Evolutionary conservation across 2,113 vertebrate species (phyloP), one percentile per base, ranked within the genome.

Genomic region (Elephas maximus): DNA sequence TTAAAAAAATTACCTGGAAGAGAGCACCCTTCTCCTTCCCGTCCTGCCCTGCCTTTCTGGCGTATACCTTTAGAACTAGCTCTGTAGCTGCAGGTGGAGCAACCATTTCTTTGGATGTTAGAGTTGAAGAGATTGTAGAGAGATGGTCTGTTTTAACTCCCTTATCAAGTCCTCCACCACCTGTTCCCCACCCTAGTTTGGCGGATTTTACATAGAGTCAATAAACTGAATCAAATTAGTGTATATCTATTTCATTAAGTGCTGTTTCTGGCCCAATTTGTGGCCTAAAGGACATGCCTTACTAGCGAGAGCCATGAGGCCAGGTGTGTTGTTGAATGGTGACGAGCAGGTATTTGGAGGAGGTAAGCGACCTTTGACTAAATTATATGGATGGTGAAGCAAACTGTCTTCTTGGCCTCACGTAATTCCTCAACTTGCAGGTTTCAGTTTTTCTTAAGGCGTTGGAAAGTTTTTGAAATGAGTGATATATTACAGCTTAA

Each of bases 321-420:
- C 87, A 12, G 78, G 30, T 93, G 90, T 92, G 21, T 57, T 90
- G 45, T 87, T 94, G 76, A 89, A 80, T 94, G 51, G 65, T 71
- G 69, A 41, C 81, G 83, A 88, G 51, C 78, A 45, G 77, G 80
- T 74, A 96, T 90, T 89, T 94, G 63, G 69, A 79, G 69, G 69
- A 76, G 81, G 51, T 30, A 80, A 62, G 30, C 57, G 67, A 33
- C 60, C 44, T 93, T 93, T 78, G 80, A 94, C 63, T 53, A 83
- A 57, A 91, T 93, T 60, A 57, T 80, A 41, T 71, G 83, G 76
- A 24, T 24, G 76, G 37, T 92, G 63, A 90, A 87, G 44, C 76
- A 84, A 48, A 57, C 20, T 67, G 6, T 87, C 24, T 84, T 71
- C 80, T 96, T 51, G 78, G 74, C 74, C 48, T 94, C 30, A 60